Base-by-base conservation (phyloP, 2,888 invertebrate genomes). In the Nomada fabriciana region DNA sequence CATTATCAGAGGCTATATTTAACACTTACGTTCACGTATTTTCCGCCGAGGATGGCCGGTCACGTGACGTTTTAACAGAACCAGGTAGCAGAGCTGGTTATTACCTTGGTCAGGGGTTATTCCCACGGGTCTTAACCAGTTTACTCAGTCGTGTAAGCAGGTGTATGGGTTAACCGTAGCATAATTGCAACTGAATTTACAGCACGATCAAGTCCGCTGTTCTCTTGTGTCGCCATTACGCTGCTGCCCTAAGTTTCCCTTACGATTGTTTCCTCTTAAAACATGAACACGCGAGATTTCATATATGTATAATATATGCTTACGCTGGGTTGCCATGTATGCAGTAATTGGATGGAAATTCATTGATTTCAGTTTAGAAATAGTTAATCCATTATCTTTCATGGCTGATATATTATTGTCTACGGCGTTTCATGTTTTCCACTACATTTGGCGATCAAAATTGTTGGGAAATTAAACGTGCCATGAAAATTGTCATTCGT, bases 61-160 rank as follows among this genome's bases (percentile, higher is more conserved):
- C 23, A 55, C 42, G 60, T 75, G n/a, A 63, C 50, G 25, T 47
- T 57, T 68, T 42, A 65, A 59, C n/a, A 36, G 43, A 43, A 65
- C 15, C 70, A 65, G 65, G 71, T 77, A 77, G 65, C 77, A 65
- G 60, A 77, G 52, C 52, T 65, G 80, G 50, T 79, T 80, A 67
- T 67, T 61, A 50, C 55, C 42, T n/a, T 36, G 73, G 55, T 29
- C 64, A 64, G 23, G 25, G 59, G 53, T 80, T 80, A 52, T 53
- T 80, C 81, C 68, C 81, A 23, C 59, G 68, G 67, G 80, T 64
- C 50, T 80, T 64, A 74, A 67, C 67, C 67, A 68, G 60, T 80
- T 80, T 67, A 68, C 25, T 64, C 57, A 42, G 43, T n/a, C 43
- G 57, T 11, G 73, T 64, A 69, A 74, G 74, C 43, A 74, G 74